Evolutionary conservation across 2,797 vertebrate genomes (phyloP), one percentile per base, ranked within the genome.

Genomic region (Decapterus maruadsi): DNA sequence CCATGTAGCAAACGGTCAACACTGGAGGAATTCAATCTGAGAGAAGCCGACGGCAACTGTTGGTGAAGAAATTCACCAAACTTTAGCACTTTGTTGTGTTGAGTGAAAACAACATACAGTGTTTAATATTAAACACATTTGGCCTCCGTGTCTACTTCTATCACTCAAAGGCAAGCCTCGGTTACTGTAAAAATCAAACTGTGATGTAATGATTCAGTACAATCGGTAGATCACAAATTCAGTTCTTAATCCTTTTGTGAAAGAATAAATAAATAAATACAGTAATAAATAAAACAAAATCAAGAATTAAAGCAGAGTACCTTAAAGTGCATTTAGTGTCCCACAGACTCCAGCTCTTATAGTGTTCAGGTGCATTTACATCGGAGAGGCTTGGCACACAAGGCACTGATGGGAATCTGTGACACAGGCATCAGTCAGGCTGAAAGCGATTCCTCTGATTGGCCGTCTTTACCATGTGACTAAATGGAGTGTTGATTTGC

Each of bases 251-350:
- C 0, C 29, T 22, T 22, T n/a, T 46, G 81, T 58, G 29, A 38
- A 40, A 69, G 77, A 85, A 86, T 76, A 85, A 81, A 87, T 80
- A 78, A 73, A 88, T 45, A 70, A 77, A 87, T 77, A 78, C 26
- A 72, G 26, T 38, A 68, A 72, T 64, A 84, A 78, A 73, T 73
- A 62, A 67, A 51, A 65, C 20, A 56, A 62, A 55, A 58, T 34
- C 26, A 66, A 19, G 50, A 62, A 60, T 75, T 81, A 74, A 81
- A 87, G 78, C 82, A 66, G 67, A 86, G 75, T 71, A 84, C 79
- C 78, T 73, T 83, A 91, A 92, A 92, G 89, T 93, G 93, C 92
- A 88, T 84, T 88, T 76, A 87, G 63, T 51, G 72, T 79, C 76
- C 77, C 62, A 82, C 60, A 71, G 77, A 71, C 43, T 77, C 65